These are phyloP conservation scores for Sphaerophoria taeniata DNA, from an alignment of 2,888 invertebrate species.

Conservation along the genomic window DNA sequence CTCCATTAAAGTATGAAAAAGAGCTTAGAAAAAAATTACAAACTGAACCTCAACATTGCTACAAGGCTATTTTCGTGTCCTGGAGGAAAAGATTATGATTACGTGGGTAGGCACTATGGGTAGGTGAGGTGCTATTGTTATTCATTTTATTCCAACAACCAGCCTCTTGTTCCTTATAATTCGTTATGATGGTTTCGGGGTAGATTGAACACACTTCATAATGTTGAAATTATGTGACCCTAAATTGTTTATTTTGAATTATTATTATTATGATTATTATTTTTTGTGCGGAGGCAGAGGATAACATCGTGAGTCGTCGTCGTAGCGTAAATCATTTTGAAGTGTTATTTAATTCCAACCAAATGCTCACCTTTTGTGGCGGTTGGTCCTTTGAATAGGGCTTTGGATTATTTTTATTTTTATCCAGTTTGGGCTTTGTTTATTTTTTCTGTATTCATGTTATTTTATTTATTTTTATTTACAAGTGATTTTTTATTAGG, in stretches of 20 bases:
- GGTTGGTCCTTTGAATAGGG: neutral
- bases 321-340: conserved; percentile 33
- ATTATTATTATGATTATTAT: conserved; percentile 17
- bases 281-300: neutral
- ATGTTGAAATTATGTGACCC: conserved; percentile 48
- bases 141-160: conserved; percentile 7
- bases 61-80: conserved; percentile 23
- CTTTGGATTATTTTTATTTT: neutral
- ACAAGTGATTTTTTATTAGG: no score
- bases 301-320: neutral
- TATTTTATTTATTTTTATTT: no score
- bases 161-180: neutral
- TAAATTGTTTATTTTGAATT: conserved; percentile 19
- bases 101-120: neutral
- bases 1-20: neutral
- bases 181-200: neutral
- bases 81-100: conserved; percentile 48
- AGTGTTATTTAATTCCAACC: conserved; percentile 8
- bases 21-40: neutral
- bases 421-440: no score
- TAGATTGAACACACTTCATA: conserved; percentile 26
- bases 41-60: neutral
- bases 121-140: conserved; percentile 10
- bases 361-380: conserved; percentile 9
- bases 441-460: no score